These are phyloP conservation scores for Cepaea nemoralis DNA, from an alignment of 1,140 invertebrate species.

Conservation along the genomic window DNA sequence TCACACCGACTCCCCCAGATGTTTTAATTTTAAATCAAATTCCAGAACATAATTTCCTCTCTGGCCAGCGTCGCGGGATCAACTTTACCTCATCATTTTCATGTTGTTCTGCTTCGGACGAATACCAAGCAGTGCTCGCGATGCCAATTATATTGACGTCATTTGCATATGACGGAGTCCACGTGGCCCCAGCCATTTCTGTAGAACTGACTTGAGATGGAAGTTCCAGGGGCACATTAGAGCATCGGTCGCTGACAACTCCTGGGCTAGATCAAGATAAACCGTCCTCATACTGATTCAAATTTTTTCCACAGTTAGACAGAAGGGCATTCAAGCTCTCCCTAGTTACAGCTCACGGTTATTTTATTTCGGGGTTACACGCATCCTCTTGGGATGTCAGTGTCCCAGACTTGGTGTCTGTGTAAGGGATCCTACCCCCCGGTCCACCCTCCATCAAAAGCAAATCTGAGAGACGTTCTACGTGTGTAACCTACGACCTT, in stretches of 20 bases:
- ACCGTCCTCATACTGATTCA: conserved; percentile 33
- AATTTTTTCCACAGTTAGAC: conserved; percentile 13
- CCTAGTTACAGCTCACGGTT: neutral
- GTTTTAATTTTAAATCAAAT: conserved; percentile 45
- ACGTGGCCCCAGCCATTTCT: conserved; percentile 19
- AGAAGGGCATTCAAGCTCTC: neutral
- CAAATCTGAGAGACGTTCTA: conserved; percentile 20
- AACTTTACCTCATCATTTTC: conserved; percentile 39
- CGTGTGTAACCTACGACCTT: conserved; percentile 1
- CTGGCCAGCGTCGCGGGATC: neutral
- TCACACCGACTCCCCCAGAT: neutral
- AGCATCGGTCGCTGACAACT: conserved; percentile 28
- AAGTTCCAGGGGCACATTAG: conserved; percentile 35
- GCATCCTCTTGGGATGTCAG: neutral
- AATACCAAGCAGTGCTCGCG: conserved; percentile 27
- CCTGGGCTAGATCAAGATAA: conserved; percentile 38
- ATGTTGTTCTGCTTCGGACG: conserved; percentile 13
- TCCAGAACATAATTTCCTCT: conserved; percentile 37
- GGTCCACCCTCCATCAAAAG: conserved; percentile 22
- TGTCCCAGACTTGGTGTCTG: conserved; percentile 15
- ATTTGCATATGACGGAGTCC: conserved; percentile 36
- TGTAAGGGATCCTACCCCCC: neutral
- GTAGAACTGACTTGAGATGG: neutral
- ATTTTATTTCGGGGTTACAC: neutral
- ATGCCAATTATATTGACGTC: conserved; percentile 37